Conservation (phyloP, 2,888 invertebrate genomes). For the Molanna angustata region DNA sequence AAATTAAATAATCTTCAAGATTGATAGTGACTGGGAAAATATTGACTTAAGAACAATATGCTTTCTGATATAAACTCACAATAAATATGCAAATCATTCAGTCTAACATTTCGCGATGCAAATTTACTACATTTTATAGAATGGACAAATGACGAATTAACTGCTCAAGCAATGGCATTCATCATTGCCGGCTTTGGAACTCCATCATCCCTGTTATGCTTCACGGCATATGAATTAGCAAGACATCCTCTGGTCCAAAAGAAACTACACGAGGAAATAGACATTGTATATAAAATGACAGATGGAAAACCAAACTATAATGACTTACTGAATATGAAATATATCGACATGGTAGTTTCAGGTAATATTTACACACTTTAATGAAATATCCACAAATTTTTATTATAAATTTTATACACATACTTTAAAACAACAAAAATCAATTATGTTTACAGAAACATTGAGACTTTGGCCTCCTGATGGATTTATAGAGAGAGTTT, state of each 20-base stretch:
- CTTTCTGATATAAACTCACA: no score
- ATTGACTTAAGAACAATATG: no score
- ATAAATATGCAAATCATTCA: no score
- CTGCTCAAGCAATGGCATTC: slow-evolving; percentile 49
- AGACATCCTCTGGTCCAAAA: slow-evolving; percentile 46
- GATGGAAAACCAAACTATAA: slow-evolving; percentile 44
- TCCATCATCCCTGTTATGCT: slow-evolving; percentile 42
- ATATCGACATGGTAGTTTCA: slow-evolving; percentile 47
- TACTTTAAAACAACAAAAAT: background rate
- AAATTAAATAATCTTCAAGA: no score
- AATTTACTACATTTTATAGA: no score
- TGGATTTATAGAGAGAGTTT: slow-evolving; percentile 49
- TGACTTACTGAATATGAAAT: slow-evolving; percentile 45
- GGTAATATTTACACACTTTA: no score
- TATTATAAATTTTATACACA: background rate
- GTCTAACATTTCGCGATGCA: no score
- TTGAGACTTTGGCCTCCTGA: slow-evolving; percentile 52
- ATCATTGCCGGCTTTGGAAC: slow-evolving; percentile 52
- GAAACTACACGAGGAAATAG: slow-evolving; percentile 40
- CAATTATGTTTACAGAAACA: slow-evolving; percentile 41
- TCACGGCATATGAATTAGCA: slow-evolving; percentile 47
- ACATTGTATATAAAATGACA: slow-evolving; percentile 27
- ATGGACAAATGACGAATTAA: slow-evolving; percentile 45
- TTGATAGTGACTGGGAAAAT: no score
- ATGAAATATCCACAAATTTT: no score